Evolutionary conservation across 2,888 invertebrate species (phyloP).

Genomic region (Drosophila tripunctata): DNA sequence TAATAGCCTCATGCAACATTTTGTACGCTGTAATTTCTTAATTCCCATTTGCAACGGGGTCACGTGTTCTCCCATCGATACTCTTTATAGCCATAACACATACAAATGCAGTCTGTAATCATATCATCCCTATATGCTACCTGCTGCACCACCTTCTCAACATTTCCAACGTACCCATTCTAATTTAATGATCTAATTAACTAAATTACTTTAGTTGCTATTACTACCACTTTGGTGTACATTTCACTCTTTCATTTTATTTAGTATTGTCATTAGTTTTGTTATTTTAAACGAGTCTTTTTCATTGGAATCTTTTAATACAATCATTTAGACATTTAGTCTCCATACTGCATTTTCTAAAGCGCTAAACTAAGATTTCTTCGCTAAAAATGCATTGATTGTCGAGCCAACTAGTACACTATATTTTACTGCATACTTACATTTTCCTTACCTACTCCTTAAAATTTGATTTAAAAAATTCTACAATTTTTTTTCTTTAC

Average conservation of each 20-base stretch:
- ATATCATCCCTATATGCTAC: slow-evolving; percentile 6
- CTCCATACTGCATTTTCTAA: too few species aligned
- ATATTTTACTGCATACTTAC: too few species aligned
- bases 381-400: too few species aligned
- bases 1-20: slow-evolving; percentile 44
- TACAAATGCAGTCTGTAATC: too few species aligned
- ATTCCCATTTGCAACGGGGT: slow-evolving; percentile 41
- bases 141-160: neutral
- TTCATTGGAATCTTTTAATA: too few species aligned
- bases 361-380: too few species aligned
- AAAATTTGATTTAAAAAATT: too few species aligned
- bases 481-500: too few species aligned
- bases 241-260: neutral
- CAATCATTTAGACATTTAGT: too few species aligned
- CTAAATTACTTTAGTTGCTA: slow-evolving; percentile 4
- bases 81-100: neutral
- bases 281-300: too few species aligned
- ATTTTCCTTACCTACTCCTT: too few species aligned
- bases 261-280: neutral
- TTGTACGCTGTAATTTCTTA: slow-evolving; percentile 61
- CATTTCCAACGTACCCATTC: slow-evolving; percentile 17
- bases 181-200: slow-evolving; percentile 38
- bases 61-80: slow-evolving; percentile 32
- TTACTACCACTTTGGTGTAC: neutral
- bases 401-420: too few species aligned